Evolutionary conservation across 2,888 invertebrate species (phyloP), one percentile per base, ranked within the genome.

Genomic region (Scaptodrosophila latifasciaeformis): DNA sequence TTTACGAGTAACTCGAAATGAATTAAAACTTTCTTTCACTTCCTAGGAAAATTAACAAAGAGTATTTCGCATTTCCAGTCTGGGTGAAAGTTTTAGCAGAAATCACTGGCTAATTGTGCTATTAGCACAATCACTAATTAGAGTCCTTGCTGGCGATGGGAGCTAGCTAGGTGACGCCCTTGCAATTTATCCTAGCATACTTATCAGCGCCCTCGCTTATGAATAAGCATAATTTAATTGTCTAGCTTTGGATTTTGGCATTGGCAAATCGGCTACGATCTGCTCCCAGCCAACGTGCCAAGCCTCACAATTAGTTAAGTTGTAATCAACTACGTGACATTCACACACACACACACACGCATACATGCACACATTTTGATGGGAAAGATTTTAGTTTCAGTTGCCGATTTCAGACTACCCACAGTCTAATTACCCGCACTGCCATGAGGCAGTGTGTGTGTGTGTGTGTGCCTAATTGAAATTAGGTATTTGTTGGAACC

Each of bases 381-480:
- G 18, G 27, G 37, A 43, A 53, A 52, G 65, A 65, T 66, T 70
- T 55, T 54, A 54, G 62, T 50, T 12, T 35, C 3, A 2, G 35
- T 40, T 62, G n/a, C n/a, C n/a, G n/a, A n/a, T n/a, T n/a, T n/a
- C n/a, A n/a, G n/a, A n/a, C n/a, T n/a, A n/a, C n/a, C n/a, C n/a
- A n/a, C n/a, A n/a, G n/a, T n/a, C 59, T 63, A 70, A 77, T 77
- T 77, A 70, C 65, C 62, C 67, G 57, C 60, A 64, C 53, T 45
- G 2, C 12, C 9, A 19, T 12, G 15, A 7, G 45, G 24, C 10
- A 15, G 15, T 18, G 13, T n/a, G 10, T 45, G 4, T 3, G 12
- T 65, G 54, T 60, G 24, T 24, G 24, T 59, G 56, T 49, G 40
- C 53, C 65, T 68, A 77, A 75, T 74, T 75, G 74, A 74, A 77